Evolutionary conservation across 2,888 invertebrate species (phyloP).

Genomic region (Norana najaformis): DNA sequence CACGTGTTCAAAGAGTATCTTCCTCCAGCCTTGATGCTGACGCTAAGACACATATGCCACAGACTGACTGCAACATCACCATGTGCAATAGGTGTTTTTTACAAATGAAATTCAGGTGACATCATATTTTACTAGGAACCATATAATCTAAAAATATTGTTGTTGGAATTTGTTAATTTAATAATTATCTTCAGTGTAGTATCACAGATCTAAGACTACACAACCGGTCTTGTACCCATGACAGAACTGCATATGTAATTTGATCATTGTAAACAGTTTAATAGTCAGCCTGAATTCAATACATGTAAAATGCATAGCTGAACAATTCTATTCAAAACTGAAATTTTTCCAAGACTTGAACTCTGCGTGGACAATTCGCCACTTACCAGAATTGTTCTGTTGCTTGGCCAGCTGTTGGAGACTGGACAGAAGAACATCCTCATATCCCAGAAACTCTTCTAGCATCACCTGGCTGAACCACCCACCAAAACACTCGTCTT

Average conservation of each 20-base stretch:
- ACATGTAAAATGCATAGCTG: not conserved
- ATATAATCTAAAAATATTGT: not conserved
- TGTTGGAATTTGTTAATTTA: too few species aligned
- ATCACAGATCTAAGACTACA: not conserved
- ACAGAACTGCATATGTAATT: not conserved
- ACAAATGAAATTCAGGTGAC: too few species aligned
- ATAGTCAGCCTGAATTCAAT: not conserved
- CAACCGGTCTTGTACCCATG: not conserved
- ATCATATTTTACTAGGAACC: too few species aligned
- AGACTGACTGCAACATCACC: too few species aligned
- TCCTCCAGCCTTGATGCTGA: too few species aligned
- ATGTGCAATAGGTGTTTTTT: too few species aligned
- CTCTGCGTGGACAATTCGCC: not conserved
- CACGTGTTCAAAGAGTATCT: too few species aligned
- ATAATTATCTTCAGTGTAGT: not conserved
- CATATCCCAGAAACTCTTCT: slow-evolving; percentile 28
- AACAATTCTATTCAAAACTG: too few species aligned
- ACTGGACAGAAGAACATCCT: slow-evolving; percentile 23
- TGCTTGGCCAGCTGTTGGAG: slow-evolving; percentile 14
- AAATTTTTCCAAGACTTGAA: not conserved
- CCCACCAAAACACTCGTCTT: slow-evolving; percentile 23
- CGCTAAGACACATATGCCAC: too few species aligned
- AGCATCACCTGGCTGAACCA: slow-evolving; percentile 23
- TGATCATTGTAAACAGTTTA: not conserved
- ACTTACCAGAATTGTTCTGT: slow-evolving; percentile 10